phyloP scores from a whole-genome alignment of 2,113 vertebrate genomes.

The Pogonocichla stellata region DNA sequence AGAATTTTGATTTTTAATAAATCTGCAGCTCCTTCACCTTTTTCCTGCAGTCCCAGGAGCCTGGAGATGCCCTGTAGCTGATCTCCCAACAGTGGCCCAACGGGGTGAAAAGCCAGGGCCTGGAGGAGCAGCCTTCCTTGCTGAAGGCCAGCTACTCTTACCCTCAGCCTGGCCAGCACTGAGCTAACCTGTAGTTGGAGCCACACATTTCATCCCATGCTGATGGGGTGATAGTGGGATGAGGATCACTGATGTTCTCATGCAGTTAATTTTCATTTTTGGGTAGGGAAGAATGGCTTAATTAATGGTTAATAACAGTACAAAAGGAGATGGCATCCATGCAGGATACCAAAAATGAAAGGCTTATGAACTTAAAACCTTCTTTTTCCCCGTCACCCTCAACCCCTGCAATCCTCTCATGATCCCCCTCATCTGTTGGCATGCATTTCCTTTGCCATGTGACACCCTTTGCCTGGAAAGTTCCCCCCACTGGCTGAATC shows the following conservation, averaged over 20 bases:
- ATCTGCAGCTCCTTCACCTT: background rate
- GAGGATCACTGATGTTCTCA: background rate
- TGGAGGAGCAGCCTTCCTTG: background rate
- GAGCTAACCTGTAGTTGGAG: background rate
- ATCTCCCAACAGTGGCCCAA: background rate
- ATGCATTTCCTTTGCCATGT: slow-evolving; percentile 71
- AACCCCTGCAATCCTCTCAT: slow-evolving; percentile 22
- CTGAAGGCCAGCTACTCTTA: background rate
- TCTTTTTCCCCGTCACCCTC: background rate
- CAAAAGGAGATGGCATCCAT: background rate
- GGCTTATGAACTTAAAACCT: background rate
- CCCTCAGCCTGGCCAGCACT: background rate
- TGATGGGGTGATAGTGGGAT: background rate
- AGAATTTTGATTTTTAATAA: background rate
- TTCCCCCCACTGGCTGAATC: slow-evolving; percentile 31
- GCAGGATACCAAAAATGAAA: slow-evolving; percentile 9
- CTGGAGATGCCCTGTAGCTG: background rate
- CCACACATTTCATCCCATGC: background rate
- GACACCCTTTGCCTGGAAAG: slow-evolving; percentile 54
- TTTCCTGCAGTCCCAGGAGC: slow-evolving; percentile 15
- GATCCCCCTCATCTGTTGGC: slow-evolving; percentile 67
- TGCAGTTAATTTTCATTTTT: background rate
- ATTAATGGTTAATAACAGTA: background rate
- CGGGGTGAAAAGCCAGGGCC: background rate
- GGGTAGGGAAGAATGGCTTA: background rate